These are phyloP conservation scores for Dascyllus trimaculatus DNA, from an alignment of 2,113 vertebrate species.

Conservation along the genomic window DNA sequence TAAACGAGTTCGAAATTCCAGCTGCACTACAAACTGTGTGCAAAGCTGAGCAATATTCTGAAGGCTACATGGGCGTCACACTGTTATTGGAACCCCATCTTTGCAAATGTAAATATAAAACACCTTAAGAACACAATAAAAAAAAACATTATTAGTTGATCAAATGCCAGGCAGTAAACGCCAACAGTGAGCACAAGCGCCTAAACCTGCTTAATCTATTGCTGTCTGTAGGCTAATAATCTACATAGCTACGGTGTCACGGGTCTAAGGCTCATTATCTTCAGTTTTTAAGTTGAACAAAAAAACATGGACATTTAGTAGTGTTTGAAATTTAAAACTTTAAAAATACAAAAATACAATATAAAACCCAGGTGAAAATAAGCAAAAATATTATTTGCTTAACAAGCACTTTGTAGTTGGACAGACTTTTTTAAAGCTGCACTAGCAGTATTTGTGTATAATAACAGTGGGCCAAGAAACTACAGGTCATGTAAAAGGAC, in stretches of 20 bases:
- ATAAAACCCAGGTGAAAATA: conserved; percentile 15
- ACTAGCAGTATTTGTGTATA: background rate
- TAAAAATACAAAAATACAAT: conserved; percentile 35
- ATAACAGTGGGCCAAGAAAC: background rate
- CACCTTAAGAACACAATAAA: too few relatives aligned
- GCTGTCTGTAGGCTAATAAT: conserved; percentile 19
- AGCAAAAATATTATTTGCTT: conserved; percentile 20
- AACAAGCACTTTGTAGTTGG: conserved; percentile 3
- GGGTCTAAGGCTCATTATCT: conserved; percentile 44
- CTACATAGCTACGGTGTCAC: conserved; percentile 55
- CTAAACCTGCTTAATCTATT: conserved; percentile 29
- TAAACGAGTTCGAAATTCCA: conserved; percentile 39
- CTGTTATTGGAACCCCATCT: conserved; percentile 58
- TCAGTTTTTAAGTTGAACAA: conserved; percentile 9
- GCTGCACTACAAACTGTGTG: conserved; percentile 56
- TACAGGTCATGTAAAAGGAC: background rate
- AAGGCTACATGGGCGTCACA: conserved; percentile 65
- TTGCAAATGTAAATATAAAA: conserved; percentile 44
- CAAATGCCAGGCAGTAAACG: conserved; percentile 49
- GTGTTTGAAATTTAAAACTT: conserved; percentile 12
- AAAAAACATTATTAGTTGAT: conserved; percentile 17
- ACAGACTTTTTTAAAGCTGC: conserved; percentile 22
- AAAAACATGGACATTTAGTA: conserved; percentile 3
- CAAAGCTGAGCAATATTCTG: conserved; percentile 55
- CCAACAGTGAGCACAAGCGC: conserved; percentile 41